phyloP scores from a whole-genome alignment of 2,888 invertebrate genomes.

The Nomada ferruginata region DNA sequence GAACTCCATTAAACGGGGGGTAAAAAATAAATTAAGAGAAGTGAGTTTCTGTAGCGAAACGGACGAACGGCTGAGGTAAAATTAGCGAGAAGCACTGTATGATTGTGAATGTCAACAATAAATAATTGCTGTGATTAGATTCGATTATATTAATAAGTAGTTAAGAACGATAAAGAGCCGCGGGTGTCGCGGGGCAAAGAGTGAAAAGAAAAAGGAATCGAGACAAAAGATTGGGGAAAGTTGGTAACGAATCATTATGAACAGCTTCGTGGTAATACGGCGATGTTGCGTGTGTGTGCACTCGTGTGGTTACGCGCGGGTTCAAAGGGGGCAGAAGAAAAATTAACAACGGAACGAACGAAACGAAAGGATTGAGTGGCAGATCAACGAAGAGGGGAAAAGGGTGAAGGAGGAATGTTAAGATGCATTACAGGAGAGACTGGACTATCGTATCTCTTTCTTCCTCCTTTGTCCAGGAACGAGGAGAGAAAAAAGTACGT shows the following conservation, averaged over 20 bases:
- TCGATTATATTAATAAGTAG: conserved; percentile 83
- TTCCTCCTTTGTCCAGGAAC: conserved; percentile 21
- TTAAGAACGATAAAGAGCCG: conserved; percentile 82
- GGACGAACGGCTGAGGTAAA: conserved; percentile 2
- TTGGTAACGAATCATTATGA: neutral
- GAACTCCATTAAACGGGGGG: neutral
- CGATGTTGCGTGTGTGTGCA: conserved; percentile 4
- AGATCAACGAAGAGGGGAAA: conserved; percentile 14
- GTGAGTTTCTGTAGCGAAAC: no score
- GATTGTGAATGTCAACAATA: conserved; percentile 84
- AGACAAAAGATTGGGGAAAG: neutral
- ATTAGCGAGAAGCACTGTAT: conserved; percentile 81
- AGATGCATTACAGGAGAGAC: conserved; percentile 23
- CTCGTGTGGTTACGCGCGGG: conserved; percentile 1
- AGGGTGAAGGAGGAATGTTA: conserved; percentile 27
- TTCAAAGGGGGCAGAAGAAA: neutral
- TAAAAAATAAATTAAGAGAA: neutral
- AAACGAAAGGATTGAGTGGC: neutral
- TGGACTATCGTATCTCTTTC: neutral
- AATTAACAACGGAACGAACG: neutral
- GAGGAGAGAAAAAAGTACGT: conserved; percentile 42
- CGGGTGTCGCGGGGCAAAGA: conserved; percentile 61
- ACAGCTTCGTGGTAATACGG: neutral
- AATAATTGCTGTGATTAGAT: conserved; percentile 84
- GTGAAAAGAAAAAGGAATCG: conserved; percentile 41